A percentile compares a stretch with the other conserved stretches of the same genome.
These are phyloP conservation scores for Ataeniobius toweri DNA, from an alignment of 2,797 vertebrate genomes.

Conservation along the genomic window DNA sequence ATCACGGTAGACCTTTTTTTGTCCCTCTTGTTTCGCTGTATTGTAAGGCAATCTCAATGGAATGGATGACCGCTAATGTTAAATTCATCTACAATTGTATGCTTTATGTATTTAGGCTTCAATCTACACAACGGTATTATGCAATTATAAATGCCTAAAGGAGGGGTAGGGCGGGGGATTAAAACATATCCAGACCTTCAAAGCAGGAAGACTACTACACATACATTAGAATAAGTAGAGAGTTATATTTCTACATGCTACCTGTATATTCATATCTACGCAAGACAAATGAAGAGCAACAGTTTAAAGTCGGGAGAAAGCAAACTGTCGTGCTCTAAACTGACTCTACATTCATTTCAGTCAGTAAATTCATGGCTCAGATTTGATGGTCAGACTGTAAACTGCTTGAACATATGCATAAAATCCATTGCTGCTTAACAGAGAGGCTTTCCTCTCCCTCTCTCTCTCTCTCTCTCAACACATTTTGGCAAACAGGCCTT, in stretches of 20 bases:
- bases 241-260: conserved; percentile 74
- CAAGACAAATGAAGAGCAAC: conserved; percentile 77
- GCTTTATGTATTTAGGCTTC: conserved; percentile 58
- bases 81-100: conserved; percentile 58
- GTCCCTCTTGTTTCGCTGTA: conserved; percentile 63
- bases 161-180: background rate
- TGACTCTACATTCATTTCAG: conserved; percentile 81
- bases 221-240: conserved; percentile 65
- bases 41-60: conserved; percentile 80
- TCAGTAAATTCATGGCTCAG: conserved; percentile 81
- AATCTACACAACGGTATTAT: conserved; percentile 37
- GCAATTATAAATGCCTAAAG: conserved; percentile 27
- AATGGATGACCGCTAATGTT: conserved; percentile 71
- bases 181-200: conserved; percentile 57
- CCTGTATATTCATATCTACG: conserved; percentile 70
- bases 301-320: conserved; percentile 74
- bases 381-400: conserved; percentile 81
- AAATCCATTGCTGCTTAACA: conserved; percentile 72
- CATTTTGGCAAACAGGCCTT: conserved; percentile 78
- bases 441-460: conserved; percentile 15
- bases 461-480: conserved; percentile 30
- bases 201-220: conserved; percentile 78
- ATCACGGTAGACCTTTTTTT: conserved; percentile 59
- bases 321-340: conserved; percentile 69
- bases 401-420: conserved; percentile 79